phyloP scores from a whole-genome alignment of 1,140 invertebrate species.

The Metaphire vulgaris region DNA sequence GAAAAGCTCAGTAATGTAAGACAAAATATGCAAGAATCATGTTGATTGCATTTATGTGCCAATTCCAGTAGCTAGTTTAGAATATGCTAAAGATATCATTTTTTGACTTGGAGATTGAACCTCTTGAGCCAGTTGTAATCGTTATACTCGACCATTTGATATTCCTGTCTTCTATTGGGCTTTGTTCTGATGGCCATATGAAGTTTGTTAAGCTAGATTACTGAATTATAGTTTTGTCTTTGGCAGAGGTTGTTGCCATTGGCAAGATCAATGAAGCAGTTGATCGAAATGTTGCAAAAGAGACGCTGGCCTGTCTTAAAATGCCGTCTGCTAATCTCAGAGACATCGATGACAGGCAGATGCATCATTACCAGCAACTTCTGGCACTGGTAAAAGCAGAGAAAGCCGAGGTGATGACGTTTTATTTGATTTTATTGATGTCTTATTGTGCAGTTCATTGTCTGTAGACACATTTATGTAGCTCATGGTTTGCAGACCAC shows the following conservation, averaged over 20 bases:
- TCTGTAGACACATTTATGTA: no score
- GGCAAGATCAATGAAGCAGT: conserved; percentile 59
- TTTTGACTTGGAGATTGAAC: no score
- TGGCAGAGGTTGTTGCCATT: conserved; percentile 47
- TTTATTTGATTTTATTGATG: background rate
- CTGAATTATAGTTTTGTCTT: conserved; percentile 7
- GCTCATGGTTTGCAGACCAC: no score
- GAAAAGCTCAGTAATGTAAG: no score
- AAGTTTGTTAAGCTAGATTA: background rate
- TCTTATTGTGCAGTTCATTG: no score
- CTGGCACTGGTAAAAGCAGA: conserved; percentile 55
- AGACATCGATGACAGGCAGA: conserved; percentile 56
- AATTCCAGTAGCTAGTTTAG: no score
- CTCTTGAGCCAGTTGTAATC: no score
- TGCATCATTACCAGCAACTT: conserved; percentile 59
- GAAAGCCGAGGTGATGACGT: conserved; percentile 46
- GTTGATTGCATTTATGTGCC: no score
- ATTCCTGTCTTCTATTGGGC: no score
- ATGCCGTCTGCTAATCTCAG: conserved; percentile 57
- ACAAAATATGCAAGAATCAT: no score
- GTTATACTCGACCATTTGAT: no score
- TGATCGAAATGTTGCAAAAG: conserved; percentile 54
- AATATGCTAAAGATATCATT: no score
- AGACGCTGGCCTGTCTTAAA: conserved; percentile 53
- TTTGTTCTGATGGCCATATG: background rate